Base-by-base conservation (phyloP, 2,888 invertebrate genomes). In the Sesia bembeciformis region DNA sequence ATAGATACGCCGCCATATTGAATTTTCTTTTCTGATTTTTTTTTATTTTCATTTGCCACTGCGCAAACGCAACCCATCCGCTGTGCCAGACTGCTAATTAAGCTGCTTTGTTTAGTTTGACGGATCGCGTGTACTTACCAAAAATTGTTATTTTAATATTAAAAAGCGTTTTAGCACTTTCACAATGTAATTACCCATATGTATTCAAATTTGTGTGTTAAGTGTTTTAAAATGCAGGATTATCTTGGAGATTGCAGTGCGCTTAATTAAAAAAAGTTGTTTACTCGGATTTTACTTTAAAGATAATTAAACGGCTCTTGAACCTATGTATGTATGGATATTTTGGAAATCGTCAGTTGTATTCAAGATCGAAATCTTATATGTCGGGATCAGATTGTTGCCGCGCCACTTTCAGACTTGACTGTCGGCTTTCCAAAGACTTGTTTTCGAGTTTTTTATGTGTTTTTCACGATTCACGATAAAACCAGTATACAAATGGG, bases 1-100 rank as follows among this genome's bases (percentile, higher is more conserved):
- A 72, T 71, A 68, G 69, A 72, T 67, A 60, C 58, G 73, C 62
- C 78, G 83, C 83, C 83, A 83, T 83, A 63, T 82, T 83, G 77
- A 49, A 69, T 73, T 78, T 76, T 65, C 70, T 70, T 73, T 73
- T 76, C 68, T 63, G 58, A 62, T 64, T 58, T 56, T 58, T 62
- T 57, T 64, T 67, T 62, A 68, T 73, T 70, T 72, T 63, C 62
- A 62, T 66, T 67, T 62, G 59, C 60, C 57, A 49, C 53, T 72
- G 76, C 77, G 77, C 76, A 69, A 71, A 74, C 74, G 75, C 78
- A 76, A n/a, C 7, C 38, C 38, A 64, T 67, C 61, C 59, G 56
- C 54, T 23, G 23, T 23, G 23, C 23, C 23, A 23, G 61, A 60
- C 62, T 56, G 62, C 66, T 71, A 75, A 76, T 74, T 70, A 72